These are phyloP conservation scores for Drosophila obscura DNA, from an alignment of 1,140 invertebrate species.

Conservation along the genomic window DNA sequence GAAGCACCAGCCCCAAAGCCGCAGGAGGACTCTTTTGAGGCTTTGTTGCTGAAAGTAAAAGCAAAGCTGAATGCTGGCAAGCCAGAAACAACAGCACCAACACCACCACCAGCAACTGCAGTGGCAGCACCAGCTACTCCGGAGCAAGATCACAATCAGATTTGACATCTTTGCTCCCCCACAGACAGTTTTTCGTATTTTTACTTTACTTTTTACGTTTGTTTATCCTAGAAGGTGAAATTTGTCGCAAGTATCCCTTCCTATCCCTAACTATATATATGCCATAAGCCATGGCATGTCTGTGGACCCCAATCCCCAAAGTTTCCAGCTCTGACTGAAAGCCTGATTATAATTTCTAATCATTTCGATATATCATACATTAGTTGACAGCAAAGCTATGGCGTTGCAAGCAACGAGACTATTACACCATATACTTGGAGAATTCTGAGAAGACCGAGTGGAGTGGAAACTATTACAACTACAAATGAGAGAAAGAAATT, in stretches of 20 bases:
- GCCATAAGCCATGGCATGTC: no score
- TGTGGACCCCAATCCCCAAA: constrained; percentile 31
- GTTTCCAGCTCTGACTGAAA: constrained; percentile 54
- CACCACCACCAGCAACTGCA: neutral
- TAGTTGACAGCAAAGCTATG: constrained; percentile 58
- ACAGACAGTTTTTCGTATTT: constrained; percentile 33
- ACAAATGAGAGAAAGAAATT: constrained; percentile 37
- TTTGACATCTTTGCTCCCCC: constrained; percentile 64
- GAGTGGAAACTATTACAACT: constrained; percentile 30
- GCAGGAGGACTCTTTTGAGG: constrained; percentile 78
- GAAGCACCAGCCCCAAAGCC: constrained; percentile 40
- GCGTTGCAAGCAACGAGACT: constrained; percentile 33
- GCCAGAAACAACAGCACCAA: constrained; percentile 12
- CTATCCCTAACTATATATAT: constrained; percentile 2
- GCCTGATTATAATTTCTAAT: constrained; percentile 71
- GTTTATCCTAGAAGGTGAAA: constrained; percentile 17
- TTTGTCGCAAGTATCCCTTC: constrained; percentile 23
- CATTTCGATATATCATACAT: constrained; percentile 42
- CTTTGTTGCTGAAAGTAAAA: constrained; percentile 72
- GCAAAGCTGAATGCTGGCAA: constrained; percentile 76
- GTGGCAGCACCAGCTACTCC: constrained; percentile 17
- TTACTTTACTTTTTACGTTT: constrained; percentile 47
- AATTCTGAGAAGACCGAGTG: constrained; percentile 23
- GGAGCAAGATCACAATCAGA: constrained; percentile 32
- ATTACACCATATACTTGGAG: constrained; percentile 17